Base-by-base conservation (phyloP, 2,113 vertebrate species). In the Labeo catla region DNA sequence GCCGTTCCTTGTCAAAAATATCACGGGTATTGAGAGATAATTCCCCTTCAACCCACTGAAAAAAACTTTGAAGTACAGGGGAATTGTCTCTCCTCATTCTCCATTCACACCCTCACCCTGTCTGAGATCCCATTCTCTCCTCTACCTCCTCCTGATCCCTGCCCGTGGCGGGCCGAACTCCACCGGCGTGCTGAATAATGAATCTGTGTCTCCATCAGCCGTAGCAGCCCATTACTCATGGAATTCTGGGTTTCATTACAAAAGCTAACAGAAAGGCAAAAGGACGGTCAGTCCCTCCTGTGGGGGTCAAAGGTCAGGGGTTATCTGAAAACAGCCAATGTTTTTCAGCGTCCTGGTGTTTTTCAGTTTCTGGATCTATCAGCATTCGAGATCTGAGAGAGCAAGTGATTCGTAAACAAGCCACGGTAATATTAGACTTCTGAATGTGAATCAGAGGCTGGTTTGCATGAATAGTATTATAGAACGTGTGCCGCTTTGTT, bases 181-280 rank as follows among this genome's bases (percentile, higher is more conserved):
- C 65, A 57, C 80, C 81, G 76, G 89, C 36, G 57, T 88, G 82
- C 90, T 87, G 88, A 91, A 87, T 89, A 92, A 93, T 92, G 88
- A 88, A 90, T 88, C 91, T 91, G 84, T 92, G 90, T 91, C 92
- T 93, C 88, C 89, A 92, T 92, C 89, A 89, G 68, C 19, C 39
- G 2, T 19, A 84, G 68, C 63, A 81, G 87, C 59, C 43, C 81
- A 85, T 92, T 90, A 91, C 84, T 90, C 83, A 87, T 36, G 36
- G 65, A 86, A 72, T 85, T 85, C 91, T 88, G 84, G 68, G 86
- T 92, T 93, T 90, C 91, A 92, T 93, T 92, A 91, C 87, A 86
- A 89, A 78, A 61, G 54, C 88, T 92, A 92, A 93, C 90, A 89
- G 90, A 92, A 87, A 73, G 57, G 84, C 89, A 88, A 89, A 87